phyloP scores from a whole-genome alignment of 2,113 vertebrate genomes.

The Hystrix brachyura region DNA sequence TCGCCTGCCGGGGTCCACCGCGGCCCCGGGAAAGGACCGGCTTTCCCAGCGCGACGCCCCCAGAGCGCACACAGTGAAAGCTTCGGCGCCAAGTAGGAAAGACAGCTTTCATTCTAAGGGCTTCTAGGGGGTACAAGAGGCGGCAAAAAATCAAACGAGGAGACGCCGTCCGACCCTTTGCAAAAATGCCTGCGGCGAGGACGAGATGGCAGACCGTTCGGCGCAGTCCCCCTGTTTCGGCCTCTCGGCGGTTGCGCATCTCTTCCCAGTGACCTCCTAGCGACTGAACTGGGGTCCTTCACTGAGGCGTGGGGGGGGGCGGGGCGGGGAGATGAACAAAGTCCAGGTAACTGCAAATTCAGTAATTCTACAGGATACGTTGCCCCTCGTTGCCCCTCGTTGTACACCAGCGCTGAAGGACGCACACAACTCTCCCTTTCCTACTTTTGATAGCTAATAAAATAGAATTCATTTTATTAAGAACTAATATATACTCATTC shows the following conservation, averaged over 20 bases:
- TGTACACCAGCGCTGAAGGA: no score
- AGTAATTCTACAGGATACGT: not conserved
- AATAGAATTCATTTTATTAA: constrained; percentile 44
- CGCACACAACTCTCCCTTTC: not conserved
- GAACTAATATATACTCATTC: not conserved
- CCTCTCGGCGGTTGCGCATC: no score
- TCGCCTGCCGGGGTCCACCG: accelerated
- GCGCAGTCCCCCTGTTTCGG: no score
- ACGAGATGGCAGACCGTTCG: not conserved
- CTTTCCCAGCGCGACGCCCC: accelerated
- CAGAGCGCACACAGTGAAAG: not conserved
- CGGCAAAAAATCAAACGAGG: not conserved
- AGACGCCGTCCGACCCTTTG: not conserved
- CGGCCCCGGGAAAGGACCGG: accelerated
- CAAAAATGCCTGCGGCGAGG: not conserved
- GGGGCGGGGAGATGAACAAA: not conserved
- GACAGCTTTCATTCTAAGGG: not conserved
- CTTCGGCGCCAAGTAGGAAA: not conserved
- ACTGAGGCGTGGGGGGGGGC: not conserved
- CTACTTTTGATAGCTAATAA: not conserved
- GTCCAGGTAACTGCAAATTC: not conserved
- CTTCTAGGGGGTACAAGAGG: not conserved
- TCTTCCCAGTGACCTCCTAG: not conserved
- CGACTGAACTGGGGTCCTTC: not conserved
- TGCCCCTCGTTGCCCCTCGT: not conserved